Evolutionary conservation across 1,140 invertebrate species (phyloP), one percentile per base, ranked within the genome.

Genomic region (Gonatopus flavifemur): DNA sequence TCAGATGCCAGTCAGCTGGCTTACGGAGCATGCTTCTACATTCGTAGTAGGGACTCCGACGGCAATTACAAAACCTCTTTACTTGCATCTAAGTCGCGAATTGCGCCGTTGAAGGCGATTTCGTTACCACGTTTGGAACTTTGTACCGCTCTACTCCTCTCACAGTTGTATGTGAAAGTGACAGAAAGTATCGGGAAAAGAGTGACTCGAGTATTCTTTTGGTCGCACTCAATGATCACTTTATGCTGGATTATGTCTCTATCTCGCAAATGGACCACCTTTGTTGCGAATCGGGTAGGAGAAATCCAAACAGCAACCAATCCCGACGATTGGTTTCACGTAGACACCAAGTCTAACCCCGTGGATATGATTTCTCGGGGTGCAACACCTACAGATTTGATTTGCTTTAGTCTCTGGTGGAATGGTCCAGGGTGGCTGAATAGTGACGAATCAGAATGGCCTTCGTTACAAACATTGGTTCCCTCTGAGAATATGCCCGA

Each of bases 201-300:
- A 9, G 4, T 32, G 19, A 6, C 22, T 19, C 10, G 16, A 21
- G 13, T 36, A 1, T 10, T 43, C 25, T 40, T 54, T 19, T 54
- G 45, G 52, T 28, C 36, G 1, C 33, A 51, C 22, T 44, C 49
- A 1, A 37, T 19, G 10, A 43, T 51, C 2, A 41, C 31, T 2
- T 21, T 51, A 5, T 28, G 32, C 6, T 51, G 49, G 49, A 37
- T 51, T 13, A n/a, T n/a, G n/a, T n/a, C n/a, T n/a, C n/a, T n/a
- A n/a, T n/a, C n/a, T n/a, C n/a, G n/a, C n/a, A n/a, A n/a, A n/a
- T n/a, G n/a, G n/a, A n/a, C n/a, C n/a, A n/a, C n/a, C n/a, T n/a
- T n/a, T n/a, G n/a, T n/a, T n/a, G n/a, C n/a, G n/a, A n/a, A n/a
- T n/a, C n/a, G n/a, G n/a, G n/a, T n/a, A n/a, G n/a, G n/a, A n/a